phyloP scores from a whole-genome alignment of 2,797 vertebrate genomes.

The Toxotes lorentzi region DNA sequence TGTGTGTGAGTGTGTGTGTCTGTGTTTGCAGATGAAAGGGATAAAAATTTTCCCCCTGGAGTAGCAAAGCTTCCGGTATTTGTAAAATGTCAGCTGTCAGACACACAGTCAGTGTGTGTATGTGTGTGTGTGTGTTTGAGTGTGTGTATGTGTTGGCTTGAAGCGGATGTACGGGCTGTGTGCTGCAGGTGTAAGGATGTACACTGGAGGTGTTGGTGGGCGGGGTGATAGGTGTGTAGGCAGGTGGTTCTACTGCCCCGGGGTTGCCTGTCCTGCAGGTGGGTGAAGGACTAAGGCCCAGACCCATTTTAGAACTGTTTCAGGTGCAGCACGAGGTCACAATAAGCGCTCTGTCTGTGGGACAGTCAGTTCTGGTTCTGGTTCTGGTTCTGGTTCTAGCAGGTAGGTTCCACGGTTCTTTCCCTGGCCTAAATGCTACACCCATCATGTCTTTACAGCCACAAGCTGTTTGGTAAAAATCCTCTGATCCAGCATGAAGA shows the following conservation, averaged over 20 bases:
- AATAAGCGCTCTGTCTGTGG: too few species aligned
- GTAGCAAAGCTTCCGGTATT: conserved; percentile 16
- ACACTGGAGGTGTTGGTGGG: conserved; percentile 32
- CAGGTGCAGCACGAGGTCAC: too few species aligned
- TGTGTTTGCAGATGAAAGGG: neutral
- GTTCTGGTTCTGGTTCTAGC: too few species aligned
- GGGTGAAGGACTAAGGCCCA: too few species aligned
- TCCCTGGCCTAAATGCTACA: neutral
- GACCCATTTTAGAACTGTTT: too few species aligned
- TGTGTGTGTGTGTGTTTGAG: conserved; percentile 11
- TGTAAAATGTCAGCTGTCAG: conserved; percentile 3
- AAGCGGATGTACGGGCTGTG: conserved; percentile 20
- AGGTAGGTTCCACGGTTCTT: neutral
- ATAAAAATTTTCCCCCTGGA: neutral
- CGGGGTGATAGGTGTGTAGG: neutral
- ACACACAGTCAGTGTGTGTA: neutral
- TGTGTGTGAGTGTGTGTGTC: too few species aligned
- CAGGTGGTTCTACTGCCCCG: conserved; percentile 24
- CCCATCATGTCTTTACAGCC: neutral
- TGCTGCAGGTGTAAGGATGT: conserved; percentile 46
- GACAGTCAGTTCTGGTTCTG: too few species aligned
- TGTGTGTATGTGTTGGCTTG: conserved; percentile 16
- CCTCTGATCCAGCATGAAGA: neutral
- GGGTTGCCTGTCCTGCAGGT: too few species aligned
- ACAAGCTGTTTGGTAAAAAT: neutral